These are phyloP conservation scores for Numenius arquata DNA, from an alignment of 2,113 vertebrate species.

Conservation along the genomic window DNA sequence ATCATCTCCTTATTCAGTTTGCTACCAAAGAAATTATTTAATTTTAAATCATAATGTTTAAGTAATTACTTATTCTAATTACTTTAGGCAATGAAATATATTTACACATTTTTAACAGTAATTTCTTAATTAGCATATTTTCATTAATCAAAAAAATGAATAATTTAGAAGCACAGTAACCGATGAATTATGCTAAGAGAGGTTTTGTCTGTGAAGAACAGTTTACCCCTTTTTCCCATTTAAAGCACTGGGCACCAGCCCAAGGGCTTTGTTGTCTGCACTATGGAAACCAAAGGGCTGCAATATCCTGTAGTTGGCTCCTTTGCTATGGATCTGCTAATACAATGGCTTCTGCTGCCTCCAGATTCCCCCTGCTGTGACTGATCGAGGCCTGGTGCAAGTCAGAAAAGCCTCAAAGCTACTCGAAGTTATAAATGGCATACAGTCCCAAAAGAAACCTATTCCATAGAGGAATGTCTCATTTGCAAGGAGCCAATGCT, in stretches of 20 bases:
- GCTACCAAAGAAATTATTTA: constrained; percentile 75
- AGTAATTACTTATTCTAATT: constrained; percentile 88
- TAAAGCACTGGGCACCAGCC: not conserved
- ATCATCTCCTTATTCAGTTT: constrained; percentile 63
- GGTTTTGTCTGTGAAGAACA: constrained; percentile 32
- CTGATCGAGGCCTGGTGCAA: not conserved
- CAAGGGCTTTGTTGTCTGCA: not conserved
- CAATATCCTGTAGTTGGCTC: not conserved
- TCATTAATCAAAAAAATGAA: constrained; percentile 87
- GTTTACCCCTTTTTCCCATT: constrained; percentile 1
- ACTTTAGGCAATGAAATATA: constrained; percentile 80
- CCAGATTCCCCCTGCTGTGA: not conserved
- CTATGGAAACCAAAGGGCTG: not conserved
- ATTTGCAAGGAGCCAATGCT: not conserved
- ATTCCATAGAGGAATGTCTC: not conserved
- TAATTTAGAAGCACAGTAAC: constrained; percentile 81
- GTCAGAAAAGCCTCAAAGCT: not conserved
- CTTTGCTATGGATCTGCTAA: not conserved
- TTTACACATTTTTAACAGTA: constrained; percentile 81
- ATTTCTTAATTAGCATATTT: constrained; percentile 89
- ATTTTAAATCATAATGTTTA: constrained; percentile 81
- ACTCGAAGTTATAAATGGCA: not conserved
- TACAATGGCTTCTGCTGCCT: not conserved
- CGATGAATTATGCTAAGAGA: constrained; percentile 76
- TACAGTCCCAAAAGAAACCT: not conserved